A percentile compares a stretch with the other conserved stretches of the same genome.
These are phyloP conservation scores for Thunnus albacares DNA, from an alignment of 2,797 vertebrate species.

Conservation along the genomic window DNA sequence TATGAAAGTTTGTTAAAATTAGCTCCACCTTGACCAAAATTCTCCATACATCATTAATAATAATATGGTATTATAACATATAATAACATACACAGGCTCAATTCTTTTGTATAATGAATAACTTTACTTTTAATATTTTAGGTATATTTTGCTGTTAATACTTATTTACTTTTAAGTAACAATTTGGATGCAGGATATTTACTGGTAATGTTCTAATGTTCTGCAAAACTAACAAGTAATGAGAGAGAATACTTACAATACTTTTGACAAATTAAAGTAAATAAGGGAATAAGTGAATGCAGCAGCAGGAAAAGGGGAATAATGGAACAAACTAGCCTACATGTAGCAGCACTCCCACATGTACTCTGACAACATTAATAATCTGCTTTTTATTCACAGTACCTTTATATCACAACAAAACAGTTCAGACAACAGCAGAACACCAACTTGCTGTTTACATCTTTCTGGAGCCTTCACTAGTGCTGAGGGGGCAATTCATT, in stretches of 20 bases:
- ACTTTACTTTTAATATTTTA: no score
- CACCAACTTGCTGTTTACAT: conserved; percentile 4
- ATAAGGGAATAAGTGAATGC: not conserved
- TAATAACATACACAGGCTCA: no score
- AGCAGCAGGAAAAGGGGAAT: not conserved
- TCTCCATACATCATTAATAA: no score
- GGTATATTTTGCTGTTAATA: no score
- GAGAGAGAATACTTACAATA: not conserved
- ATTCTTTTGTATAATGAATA: no score
- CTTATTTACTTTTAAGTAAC: no score
- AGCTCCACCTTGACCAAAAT: no score
- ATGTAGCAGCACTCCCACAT: not conserved
- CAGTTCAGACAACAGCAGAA: not conserved
- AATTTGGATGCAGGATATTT: no score
- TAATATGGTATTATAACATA: no score
- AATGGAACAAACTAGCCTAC: not conserved
- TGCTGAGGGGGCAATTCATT: not conserved
- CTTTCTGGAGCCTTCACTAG: not conserved
- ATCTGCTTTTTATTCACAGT: not conserved
- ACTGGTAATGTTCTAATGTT: no score
- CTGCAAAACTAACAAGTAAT: not conserved
- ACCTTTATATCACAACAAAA: not conserved
- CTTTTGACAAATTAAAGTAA: not conserved
- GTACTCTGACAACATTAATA: not conserved
- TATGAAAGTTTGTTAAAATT: no score